Evolutionary conservation across 2,888 invertebrate species (phyloP).

Genomic region (Oligia fasciuncula): DNA sequence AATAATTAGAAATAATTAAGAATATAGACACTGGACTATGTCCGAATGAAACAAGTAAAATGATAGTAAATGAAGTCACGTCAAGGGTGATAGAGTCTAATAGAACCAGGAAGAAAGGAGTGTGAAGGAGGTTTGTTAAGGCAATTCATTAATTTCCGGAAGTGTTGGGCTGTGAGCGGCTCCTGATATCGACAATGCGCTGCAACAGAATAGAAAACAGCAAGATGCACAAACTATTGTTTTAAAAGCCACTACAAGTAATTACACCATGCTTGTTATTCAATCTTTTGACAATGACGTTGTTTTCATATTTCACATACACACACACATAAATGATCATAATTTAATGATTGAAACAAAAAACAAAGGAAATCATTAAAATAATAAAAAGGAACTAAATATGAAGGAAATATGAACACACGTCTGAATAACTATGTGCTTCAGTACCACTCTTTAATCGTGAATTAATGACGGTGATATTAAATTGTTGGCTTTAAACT

Average conservation of each 20-base stretch:
- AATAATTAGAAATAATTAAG: conserved; percentile 60
- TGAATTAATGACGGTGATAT: conserved; percentile 13
- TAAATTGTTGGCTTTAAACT: conserved; percentile 20
- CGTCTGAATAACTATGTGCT: conserved; percentile 47
- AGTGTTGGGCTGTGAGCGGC: conserved; percentile 81
- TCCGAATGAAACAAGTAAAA: conserved; percentile 34
- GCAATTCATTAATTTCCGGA: conserved; percentile 79
- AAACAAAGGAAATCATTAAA: conserved; percentile 42
- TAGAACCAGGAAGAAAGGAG: conserved; percentile 60
- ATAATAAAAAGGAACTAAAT: conserved; percentile 40
- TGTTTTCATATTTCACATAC: conserved; percentile 63
- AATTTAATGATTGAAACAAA: conserved; percentile 34
- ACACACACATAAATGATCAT: conserved; percentile 38
- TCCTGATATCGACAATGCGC: conserved; percentile 83
- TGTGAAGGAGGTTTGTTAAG: conserved; percentile 67
- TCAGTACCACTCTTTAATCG: conserved; percentile 28
- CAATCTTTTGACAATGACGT: conserved; percentile 41
- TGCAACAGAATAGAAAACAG: conserved; percentile 88
- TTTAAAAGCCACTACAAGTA: conserved; percentile 76
- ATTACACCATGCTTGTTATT: conserved; percentile 75
- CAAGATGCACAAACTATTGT: conserved; percentile 86
- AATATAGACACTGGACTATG: conserved; percentile 36
- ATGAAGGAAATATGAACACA: conserved; percentile 62
- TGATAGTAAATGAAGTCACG: conserved; percentile 28
- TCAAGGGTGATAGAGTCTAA: conserved; percentile 51